Conservation (phyloP, 2,113 vertebrate genomes). For the Elachura formosa region DNA sequence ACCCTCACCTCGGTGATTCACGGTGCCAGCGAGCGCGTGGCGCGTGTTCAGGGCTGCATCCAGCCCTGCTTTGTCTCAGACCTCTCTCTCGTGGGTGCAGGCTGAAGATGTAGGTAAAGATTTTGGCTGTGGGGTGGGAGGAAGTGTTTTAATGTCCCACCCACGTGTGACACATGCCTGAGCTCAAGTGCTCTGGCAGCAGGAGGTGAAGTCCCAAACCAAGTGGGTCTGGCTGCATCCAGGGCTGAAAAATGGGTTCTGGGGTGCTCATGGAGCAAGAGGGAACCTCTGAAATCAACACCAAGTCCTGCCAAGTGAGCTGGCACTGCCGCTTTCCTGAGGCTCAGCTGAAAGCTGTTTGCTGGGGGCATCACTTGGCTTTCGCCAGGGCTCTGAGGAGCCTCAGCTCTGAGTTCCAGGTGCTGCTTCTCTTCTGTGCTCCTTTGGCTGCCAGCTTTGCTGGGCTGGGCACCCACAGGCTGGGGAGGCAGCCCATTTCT, state of each 20-base stretch:
- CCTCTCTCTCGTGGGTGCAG: neutral
- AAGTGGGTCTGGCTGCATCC: neutral
- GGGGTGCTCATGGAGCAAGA: rapidly evolving
- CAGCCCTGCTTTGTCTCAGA: neutral
- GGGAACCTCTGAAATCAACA: neutral
- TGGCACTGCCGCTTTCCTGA: neutral
- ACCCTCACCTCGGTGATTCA: neutral
- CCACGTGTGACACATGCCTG: neutral
- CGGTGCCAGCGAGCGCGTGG: neutral
- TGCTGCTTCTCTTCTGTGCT: neutral
- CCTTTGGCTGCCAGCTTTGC: neutral
- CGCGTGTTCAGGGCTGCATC: neutral
- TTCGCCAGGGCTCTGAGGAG: neutral
- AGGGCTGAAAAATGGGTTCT: neutral
- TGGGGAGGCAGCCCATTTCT: neutral
- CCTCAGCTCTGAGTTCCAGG: neutral
- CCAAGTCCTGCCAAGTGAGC: neutral
- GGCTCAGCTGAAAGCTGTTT: neutral
- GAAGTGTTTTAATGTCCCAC: neutral
- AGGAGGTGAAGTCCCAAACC: neutral
- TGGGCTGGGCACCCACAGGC: neutral
- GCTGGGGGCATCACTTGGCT: neutral
- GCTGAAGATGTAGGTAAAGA: neutral
- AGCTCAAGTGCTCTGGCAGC: neutral
- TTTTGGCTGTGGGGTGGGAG: neutral